Evolutionary conservation across 1,140 invertebrate species (phyloP), one percentile per base, ranked within the genome.

Genomic region (Cotesia vestalis): DNA sequence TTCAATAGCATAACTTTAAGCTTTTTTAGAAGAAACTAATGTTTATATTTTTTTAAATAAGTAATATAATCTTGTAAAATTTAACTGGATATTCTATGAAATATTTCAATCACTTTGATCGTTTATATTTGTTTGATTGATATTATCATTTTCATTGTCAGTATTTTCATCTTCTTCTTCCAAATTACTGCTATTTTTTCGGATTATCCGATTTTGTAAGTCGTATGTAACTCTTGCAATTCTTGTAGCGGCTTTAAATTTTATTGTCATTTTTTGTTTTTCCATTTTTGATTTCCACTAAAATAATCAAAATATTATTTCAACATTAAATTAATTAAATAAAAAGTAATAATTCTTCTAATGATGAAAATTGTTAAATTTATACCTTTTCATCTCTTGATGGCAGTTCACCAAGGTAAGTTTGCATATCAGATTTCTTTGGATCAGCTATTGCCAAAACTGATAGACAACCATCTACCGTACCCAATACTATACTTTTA

Each of bases 391-490:
- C 90, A 79, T 93, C 91, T 73, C 93, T 87, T 0, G 92, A 94
- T 0, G 93, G 93, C 74, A 95, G 86, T 40, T 85, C 86, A 34
- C 85, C 85, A 4, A 95, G 83, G 82, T 92, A 93, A n/a, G 91
- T 88, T 72, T 88, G 85, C 84, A 91, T 91, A 76, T 91, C 90
- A 40, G 81, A 71, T 69, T 88, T 87, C 12, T 81, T 81, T 0
- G 94, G 92, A 88, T 98, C 96, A 0, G 95, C 93, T 78, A 99
- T 94, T 11, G 93, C 93, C 38, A 98, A 84, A n/a, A 96, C 92
- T 1, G 96, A 96, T 46, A 99, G 89, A 81, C 96, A 97, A 5
- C 97, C 97, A 83, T 99, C 96, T 4, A 97, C 93, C 0, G 95
- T 96, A 0, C 96, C 96, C 27, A 98, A 87, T 1, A 97, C 94